Evolutionary conservation across 2,888 invertebrate species (phyloP).

Genomic region (Amphipoea oculea): DNA sequence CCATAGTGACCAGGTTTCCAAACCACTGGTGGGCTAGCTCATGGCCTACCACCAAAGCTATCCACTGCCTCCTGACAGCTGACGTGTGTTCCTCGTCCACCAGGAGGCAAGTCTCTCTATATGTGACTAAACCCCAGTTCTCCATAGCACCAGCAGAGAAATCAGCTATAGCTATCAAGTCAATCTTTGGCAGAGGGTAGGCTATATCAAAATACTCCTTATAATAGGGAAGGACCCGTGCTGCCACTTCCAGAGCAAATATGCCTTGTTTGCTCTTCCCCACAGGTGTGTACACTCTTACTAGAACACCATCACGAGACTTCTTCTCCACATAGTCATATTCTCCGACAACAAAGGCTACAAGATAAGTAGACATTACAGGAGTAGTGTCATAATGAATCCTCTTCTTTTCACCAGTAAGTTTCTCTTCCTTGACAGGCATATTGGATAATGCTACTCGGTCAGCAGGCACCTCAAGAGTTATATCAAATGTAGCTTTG

Average conservation of each 20-base stretch:
- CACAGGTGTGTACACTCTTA: conserved; percentile 96
- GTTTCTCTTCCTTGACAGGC: conserved; percentile 91
- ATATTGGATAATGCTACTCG: conserved; percentile 98
- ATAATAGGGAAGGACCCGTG: conserved; percentile 97
- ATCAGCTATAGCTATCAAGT: conserved; percentile 98
- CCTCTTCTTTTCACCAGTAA: conserved; percentile 87
- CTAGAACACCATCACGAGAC: conserved; percentile 95
- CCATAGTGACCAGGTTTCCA: conserved; percentile 99
- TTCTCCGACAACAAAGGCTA: conserved; percentile 98
- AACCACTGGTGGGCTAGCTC: conserved; percentile 99
- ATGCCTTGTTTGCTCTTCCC: conserved; percentile 97
- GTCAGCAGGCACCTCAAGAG: conserved; percentile 94
- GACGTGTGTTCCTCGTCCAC: conserved; percentile 98
- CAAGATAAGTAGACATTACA: conserved; percentile 98
- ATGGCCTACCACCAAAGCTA: conserved; percentile 97
- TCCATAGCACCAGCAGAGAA: conserved; percentile 99
- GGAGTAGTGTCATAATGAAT: conserved; percentile 96
- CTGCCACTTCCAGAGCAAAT: conserved; percentile 98
- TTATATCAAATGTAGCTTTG: conserved; percentile 98
- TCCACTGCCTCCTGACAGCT: conserved; percentile 95
- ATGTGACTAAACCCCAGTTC: conserved; percentile 99
- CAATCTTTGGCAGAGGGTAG: conserved; percentile 98
- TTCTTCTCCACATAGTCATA: conserved; percentile 97
- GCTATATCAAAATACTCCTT: conserved; percentile 98
- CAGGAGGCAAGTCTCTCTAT: conserved; percentile 96